A percentile compares a stretch with the other conserved stretches of the same genome.
phyloP scores from a whole-genome alignment of 2,888 invertebrate species.

The Dichetophora obliterata region DNA sequence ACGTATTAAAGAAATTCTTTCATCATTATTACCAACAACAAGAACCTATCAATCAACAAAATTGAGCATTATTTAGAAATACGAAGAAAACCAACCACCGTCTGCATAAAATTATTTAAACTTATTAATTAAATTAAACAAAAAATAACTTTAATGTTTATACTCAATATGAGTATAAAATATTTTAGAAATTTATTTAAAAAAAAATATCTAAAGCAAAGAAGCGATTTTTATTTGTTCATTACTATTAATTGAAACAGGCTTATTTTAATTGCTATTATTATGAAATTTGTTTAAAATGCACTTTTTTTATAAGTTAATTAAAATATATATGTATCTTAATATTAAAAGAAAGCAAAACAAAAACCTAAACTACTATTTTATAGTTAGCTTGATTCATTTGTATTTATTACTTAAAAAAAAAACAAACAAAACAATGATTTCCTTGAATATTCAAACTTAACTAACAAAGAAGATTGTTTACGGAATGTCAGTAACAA shows the following conservation, averaged over 20 bases:
- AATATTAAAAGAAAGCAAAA: slow-evolving; percentile 34
- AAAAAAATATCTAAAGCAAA: background rate
- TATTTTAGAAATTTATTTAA: background rate
- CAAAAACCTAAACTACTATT: slow-evolving; percentile 2
- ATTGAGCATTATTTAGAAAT: slow-evolving; percentile 35
- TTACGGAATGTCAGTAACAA: background rate
- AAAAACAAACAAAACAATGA: slow-evolving; percentile 13
- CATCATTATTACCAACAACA: background rate
- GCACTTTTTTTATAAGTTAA: background rate
- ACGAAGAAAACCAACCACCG: slow-evolving; percentile 40
- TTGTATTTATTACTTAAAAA: slow-evolving; percentile 17
- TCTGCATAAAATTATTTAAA: slow-evolving; percentile 32
- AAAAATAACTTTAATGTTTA: too few relatives aligned
- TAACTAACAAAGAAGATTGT: slow-evolving; percentile 10
- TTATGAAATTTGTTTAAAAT: slow-evolving; percentile 20
- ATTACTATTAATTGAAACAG: background rate
- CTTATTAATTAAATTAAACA: slow-evolving; percentile 9
- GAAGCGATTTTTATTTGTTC: background rate
- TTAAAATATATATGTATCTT: slow-evolving; percentile 2
- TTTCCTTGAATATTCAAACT: slow-evolving; percentile 11
- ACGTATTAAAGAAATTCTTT: slow-evolving; percentile 21
- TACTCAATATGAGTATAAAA: too few relatives aligned
- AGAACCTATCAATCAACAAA: slow-evolving; percentile 36
- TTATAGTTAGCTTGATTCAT: background rate
- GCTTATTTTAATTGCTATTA: slow-evolving; percentile 6